Evolutionary conservation across 2,113 vertebrate species (phyloP).

Genomic region (Chamaetylas fuelleborni): DNA sequence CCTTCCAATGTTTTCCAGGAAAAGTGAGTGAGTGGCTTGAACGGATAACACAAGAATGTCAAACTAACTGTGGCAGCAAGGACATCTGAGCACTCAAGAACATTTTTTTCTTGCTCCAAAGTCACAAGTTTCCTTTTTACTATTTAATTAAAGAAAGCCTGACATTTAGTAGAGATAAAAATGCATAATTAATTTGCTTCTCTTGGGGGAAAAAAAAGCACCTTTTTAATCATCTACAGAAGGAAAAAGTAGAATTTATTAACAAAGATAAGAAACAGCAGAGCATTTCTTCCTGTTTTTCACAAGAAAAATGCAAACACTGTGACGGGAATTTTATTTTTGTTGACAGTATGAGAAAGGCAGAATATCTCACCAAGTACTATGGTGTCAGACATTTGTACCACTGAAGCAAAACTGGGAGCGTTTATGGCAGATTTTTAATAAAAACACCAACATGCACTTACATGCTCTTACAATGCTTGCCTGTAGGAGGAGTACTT

Average conservation of each 20-base stretch:
- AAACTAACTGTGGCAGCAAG: neutral
- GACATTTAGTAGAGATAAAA: neutral
- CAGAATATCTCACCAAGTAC: neutral
- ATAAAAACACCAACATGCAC: neutral
- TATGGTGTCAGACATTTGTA: neutral
- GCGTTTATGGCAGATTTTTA: neutral
- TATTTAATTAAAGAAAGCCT: neutral
- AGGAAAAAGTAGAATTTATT: neutral
- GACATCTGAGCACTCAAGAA: neutral
- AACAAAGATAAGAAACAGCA: neutral
- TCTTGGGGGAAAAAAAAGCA: neutral
- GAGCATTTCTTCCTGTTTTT: slow-evolving; percentile 22
- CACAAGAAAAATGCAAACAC: neutral
- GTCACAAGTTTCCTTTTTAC: neutral
- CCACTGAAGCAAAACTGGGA: neutral
- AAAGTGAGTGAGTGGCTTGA: slow-evolving; percentile 19
- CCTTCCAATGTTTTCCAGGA: slow-evolving; percentile 5
- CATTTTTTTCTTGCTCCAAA: neutral
- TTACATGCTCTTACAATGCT: neutral
- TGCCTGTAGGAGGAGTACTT: neutral
- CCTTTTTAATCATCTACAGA: neutral
- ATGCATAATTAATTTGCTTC: neutral
- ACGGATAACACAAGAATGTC: slow-evolving; percentile 25
- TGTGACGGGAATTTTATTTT: neutral
- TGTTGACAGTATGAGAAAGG: neutral